Evolutionary conservation across 2,888 invertebrate genomes (phyloP), one percentile per base, ranked within the genome.

Genomic region (Nomada lathburiana): DNA sequence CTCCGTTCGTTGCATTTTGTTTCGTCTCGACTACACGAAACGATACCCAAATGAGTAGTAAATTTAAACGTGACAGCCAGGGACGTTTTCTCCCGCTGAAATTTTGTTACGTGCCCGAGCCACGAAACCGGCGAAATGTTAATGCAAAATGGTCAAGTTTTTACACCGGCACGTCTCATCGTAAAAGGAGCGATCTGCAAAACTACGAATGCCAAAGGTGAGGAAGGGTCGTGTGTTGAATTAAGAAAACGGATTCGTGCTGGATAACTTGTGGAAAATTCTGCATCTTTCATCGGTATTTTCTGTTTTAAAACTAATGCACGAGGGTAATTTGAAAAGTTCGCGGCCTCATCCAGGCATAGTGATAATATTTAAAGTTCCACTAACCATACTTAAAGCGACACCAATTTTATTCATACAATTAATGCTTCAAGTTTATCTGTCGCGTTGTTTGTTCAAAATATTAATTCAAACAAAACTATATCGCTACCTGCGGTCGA

Each of bases 31-130:
- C 47, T 29, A 60, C 29, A 13, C 26, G 55, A 60, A 74, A 74
- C 81, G 69, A 80, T 70, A 67, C 73, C 76, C 76, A 64, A 81
- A 81, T 79, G 81, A 70, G 80, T 55, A 65, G 26, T 81, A 81
- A 81, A 81, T 81, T 74, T 74, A 23, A 74, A 65, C 69, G 69
- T 57, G 67, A 71, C 77, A 67, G 67, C 42, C 62, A 52, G 71
- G 36, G 67, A 77, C 78, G 80, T 67, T 36, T 36, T 68, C 18
- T 36, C 44, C 23, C 26, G 42, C n/a, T 55, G 62, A 71, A 80
- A 71, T 80, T 77, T 71, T 23, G 62, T 50, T 71, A 62, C 65
- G 65, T 67, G n/a, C 71, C 26, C 9, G 42, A 44, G 50, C 55
- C 52, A 53, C 60, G 29, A 10, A 55, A 63, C n/a, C 44, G 44